These are phyloP conservation scores for Hoplodrina ambigua DNA, from an alignment of 2,888 invertebrate genomes.

Conservation along the genomic window DNA sequence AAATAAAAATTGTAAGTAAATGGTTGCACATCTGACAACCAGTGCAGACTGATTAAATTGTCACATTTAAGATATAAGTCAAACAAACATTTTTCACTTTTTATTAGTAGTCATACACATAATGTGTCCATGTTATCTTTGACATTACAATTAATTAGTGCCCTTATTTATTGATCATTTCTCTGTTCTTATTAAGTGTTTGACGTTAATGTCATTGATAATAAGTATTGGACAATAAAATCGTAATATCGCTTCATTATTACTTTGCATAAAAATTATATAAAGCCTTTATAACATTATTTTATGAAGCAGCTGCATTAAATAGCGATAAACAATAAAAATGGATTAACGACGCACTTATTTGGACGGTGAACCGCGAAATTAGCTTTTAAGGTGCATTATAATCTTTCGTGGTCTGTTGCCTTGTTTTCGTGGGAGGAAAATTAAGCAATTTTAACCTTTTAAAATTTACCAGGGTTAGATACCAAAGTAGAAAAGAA, in stretches of 20 bases:
- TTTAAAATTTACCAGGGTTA: neutral
- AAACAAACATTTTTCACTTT: constrained; percentile 46
- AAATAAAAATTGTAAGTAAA: neutral
- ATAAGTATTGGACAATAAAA: constrained; percentile 40
- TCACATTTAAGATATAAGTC: constrained; percentile 20
- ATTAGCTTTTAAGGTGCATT: constrained; percentile 44
- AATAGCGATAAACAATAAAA: constrained; percentile 52
- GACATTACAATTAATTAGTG: constrained; percentile 50
- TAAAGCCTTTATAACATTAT: constrained; percentile 31
- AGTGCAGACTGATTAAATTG: constrained; percentile 27
- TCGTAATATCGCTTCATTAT: constrained; percentile 29
- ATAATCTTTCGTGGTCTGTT: constrained; percentile 26
- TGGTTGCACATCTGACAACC: constrained; percentile 7
- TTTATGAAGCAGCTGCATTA: constrained; percentile 53
- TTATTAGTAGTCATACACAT: constrained; percentile 20
- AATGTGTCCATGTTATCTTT: constrained; percentile 34
- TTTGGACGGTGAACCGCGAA: constrained; percentile 51
- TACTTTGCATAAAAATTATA: constrained; percentile 39
- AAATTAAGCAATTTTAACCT: constrained; percentile 19
- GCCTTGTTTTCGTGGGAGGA: constrained; percentile 18
- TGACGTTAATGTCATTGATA: constrained; percentile 47
- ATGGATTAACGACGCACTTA: constrained; percentile 56
- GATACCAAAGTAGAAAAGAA: neutral
- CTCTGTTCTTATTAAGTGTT: constrained; percentile 44
- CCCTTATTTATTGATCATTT: constrained; percentile 49